Conservation (phyloP, 2,113 vertebrate species). For the Cyprinodon variegatus region DNA sequence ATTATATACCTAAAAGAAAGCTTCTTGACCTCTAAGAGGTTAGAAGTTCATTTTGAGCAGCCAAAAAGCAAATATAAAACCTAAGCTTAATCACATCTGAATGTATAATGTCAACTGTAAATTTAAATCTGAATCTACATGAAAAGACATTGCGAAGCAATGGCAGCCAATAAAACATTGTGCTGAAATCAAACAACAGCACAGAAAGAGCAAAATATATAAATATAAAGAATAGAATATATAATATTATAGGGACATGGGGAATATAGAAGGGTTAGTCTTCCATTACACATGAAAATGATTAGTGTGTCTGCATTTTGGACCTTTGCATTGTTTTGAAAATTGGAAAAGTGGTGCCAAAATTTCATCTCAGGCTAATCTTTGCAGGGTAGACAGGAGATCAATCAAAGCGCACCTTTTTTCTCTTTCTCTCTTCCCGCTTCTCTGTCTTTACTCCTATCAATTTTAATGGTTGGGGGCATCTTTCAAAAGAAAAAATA, state of each 20-base stretch:
- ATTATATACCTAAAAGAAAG: slow-evolving; percentile 12
- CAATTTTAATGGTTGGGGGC: slow-evolving; percentile 91
- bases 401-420: slow-evolving; percentile 85
- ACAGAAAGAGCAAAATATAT: slow-evolving; percentile 39
- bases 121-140: slow-evolving; percentile 31
- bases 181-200: slow-evolving; percentile 48
- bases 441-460: slow-evolving; percentile 84
- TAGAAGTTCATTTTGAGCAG: slow-evolving; percentile 42
- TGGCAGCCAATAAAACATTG: slow-evolving; percentile 21
- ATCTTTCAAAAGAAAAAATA: slow-evolving; percentile 80
- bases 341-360: slow-evolving; percentile 48
- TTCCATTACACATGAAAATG: slow-evolving; percentile 12
- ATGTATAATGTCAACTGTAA: neutral
- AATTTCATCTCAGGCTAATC: slow-evolving; percentile 77
- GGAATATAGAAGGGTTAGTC: slow-evolving; percentile 24
- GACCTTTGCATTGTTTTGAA: slow-evolving; percentile 20
- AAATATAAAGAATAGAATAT: neutral
- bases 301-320: slow-evolving; percentile 24
- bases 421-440: slow-evolving; percentile 57
- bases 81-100: slow-evolving; percentile 24
- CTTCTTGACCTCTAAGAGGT: slow-evolving; percentile 11
- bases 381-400: slow-evolving; percentile 77
- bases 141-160: slow-evolving; percentile 11
- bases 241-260: slow-evolving; percentile 5
- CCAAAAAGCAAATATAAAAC: slow-evolving; percentile 35